Evolutionary conservation across 2,113 vertebrate genomes (phyloP).

Genomic region (Menidia beryllina): DNA sequence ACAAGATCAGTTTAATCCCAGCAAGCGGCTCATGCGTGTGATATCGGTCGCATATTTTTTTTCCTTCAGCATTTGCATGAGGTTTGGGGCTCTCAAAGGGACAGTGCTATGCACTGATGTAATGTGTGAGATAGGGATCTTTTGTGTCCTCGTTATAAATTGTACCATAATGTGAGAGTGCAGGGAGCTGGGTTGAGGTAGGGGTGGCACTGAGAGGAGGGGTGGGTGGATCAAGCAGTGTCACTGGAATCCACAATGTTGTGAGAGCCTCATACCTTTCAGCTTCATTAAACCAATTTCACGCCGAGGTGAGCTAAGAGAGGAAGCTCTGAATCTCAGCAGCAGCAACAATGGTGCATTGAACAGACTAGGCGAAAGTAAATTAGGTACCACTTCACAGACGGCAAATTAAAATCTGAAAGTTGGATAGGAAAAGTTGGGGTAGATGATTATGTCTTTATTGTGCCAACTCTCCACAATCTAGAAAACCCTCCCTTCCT

Average conservation of each 20-base stretch:
- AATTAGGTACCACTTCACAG: slow-evolving; percentile 99
- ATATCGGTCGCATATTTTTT: slow-evolving; percentile 58
- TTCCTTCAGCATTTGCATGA: slow-evolving; percentile 82
- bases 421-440: slow-evolving; percentile 88
- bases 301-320: slow-evolving; percentile 99
- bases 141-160: slow-evolving; percentile 97
- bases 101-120: slow-evolving; percentile 94
- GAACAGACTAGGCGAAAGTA: slow-evolving; percentile 98
- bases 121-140: slow-evolving; percentile 96
- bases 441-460: slow-evolving; percentile 88
- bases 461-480: slow-evolving; percentile 83
- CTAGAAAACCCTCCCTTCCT: slow-evolving; percentile 79
- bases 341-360: slow-evolving; percentile 97
- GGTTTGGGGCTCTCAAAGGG: slow-evolving; percentile 84
- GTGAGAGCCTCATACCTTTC: slow-evolving; percentile 99
- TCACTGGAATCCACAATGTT: slow-evolving; percentile 96
- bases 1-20: slow-evolving; percentile 40
- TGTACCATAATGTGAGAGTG: slow-evolving; percentile 92
- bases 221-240: slow-evolving; percentile 90
- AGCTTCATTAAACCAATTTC: slow-evolving; percentile 99
- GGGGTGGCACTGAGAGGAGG: slow-evolving; percentile 47
- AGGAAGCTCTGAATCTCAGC: slow-evolving; percentile 94
- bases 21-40: slow-evolving; percentile 82
- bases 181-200: slow-evolving; percentile 72
- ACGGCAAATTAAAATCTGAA: slow-evolving; percentile 90